Evolutionary conservation across 2,888 invertebrate species (phyloP), one percentile per base, ranked within the genome.

Genomic region (Drosophila mayaguana): DNA sequence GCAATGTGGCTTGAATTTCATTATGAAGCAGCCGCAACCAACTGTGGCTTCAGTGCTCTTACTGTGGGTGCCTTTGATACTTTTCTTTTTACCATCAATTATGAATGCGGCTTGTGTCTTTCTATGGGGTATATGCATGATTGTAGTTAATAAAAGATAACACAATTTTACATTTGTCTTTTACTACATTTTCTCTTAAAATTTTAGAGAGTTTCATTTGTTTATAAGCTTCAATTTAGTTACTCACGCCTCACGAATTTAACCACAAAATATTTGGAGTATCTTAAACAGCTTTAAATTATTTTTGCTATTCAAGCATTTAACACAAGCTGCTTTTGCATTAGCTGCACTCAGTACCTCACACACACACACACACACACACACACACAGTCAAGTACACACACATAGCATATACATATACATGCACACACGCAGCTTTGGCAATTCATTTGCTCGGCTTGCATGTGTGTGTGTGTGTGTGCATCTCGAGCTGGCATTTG

Each of bases 381-480:
- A 45, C 9, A 18, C 55, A 42, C 20, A 32, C 12, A 48, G n/a
- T 12, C 38, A 55, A 28, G 45, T 51, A 50, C 18, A 55, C 34
- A 57, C 42, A 38, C 11, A 18, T 11, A 32, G 16, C 22, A 48
- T 28, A 45, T 20, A 38, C 43, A 20, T n/a, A 50, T 14, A 38
- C 34, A 32, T 42, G 45, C 32, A 48, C 9, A 45, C 38, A 42
- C 18, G 20, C 55, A 54, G 48, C 67, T 43, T 48, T 59, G 64
- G 64, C 63, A 70, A 75, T 77, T 78, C 78, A 72, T 83, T 82
- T 71, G 81, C 28, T 65, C 56, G 76, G 81, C 32, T 65, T 56
- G 78, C 51, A 67, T 66, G 72, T 64, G 63, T 48, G 14, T 36
- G 61, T 48, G 63, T 63, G 60, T 38, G n/a, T 72, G 56, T 61